These are phyloP conservation scores for Microhierax caerulescens DNA, from an alignment of 2,797 vertebrate species.

Conservation along the genomic window DNA sequence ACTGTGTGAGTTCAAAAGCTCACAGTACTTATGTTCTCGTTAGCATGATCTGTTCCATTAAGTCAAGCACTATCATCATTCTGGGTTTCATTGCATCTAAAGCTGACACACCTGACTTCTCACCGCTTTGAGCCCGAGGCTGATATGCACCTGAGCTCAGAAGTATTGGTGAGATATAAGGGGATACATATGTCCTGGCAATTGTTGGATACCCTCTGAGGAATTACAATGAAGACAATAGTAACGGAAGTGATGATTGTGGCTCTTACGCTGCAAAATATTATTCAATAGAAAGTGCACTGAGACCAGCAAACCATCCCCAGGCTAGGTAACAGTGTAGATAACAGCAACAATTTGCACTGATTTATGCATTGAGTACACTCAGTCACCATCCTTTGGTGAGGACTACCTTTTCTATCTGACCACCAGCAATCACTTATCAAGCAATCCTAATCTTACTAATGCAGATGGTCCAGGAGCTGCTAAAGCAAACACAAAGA, in stretches of 20 bases:
- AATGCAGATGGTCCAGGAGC: not conserved
- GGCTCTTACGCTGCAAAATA: not conserved
- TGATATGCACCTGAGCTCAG: not conserved
- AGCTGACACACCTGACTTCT: not conserved
- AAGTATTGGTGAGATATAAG: not conserved
- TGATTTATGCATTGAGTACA: not conserved
- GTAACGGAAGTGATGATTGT: not conserved
- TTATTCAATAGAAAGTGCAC: not conserved
- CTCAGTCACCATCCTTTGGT: not conserved
- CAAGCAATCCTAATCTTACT: not conserved
- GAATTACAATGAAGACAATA: not conserved
- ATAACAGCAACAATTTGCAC: not conserved
- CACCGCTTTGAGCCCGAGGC: not conserved
- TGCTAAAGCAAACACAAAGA: not conserved
- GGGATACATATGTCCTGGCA: not conserved
- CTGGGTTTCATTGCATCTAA: not conserved
- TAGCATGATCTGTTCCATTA: not conserved
- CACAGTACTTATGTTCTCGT: not conserved
- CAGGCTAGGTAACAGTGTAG: not conserved
- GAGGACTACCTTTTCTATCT: not conserved
- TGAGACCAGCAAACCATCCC: not conserved
- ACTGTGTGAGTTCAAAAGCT: not conserved
- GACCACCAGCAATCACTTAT: not conserved
- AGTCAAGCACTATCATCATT: not conserved
- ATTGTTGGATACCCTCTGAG: not conserved